Evolutionary conservation across 2,888 invertebrate species (phyloP).

Genomic region (Nomada ferruginata): DNA sequence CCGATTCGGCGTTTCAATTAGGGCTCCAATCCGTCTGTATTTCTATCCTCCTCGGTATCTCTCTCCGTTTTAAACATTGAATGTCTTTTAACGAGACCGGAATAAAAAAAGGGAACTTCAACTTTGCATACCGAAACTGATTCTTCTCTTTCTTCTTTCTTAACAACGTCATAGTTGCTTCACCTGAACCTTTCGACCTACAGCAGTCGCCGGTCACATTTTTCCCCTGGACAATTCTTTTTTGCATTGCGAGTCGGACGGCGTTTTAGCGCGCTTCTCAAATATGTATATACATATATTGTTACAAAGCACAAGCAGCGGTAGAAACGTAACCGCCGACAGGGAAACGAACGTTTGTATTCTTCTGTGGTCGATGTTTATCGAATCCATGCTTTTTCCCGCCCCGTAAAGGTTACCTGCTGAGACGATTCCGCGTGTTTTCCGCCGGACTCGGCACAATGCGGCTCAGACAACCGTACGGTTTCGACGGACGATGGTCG

Average conservation of each 20-base stretch:
- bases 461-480: constrained; percentile 20
- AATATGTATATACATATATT: background rate
- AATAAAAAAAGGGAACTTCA: background rate
- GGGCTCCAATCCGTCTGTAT: constrained; percentile 14
- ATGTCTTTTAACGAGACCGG: background rate
- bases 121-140: background rate
- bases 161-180: background rate
- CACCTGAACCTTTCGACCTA: background rate
- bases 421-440: constrained; percentile 36
- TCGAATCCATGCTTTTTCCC: constrained; percentile 31
- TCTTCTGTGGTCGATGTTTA: constrained; percentile 33
- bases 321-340: background rate
- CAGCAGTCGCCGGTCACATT: too few relatives aligned
- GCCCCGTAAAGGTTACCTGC: constrained; percentile 30
- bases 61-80: background rate
- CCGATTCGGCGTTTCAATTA: constrained; percentile 61
- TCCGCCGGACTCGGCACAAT: constrained; percentile 49
- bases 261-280: background rate
- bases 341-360: constrained; percentile 20
- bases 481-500: constrained; percentile 24
- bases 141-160: background rate
- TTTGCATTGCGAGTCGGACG: too few relatives aligned
- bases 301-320: background rate
- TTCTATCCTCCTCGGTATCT: background rate
- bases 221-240: background rate